Conservation (phyloP, 2,797 vertebrate species). For the Rhinichthys osculus region DNA sequence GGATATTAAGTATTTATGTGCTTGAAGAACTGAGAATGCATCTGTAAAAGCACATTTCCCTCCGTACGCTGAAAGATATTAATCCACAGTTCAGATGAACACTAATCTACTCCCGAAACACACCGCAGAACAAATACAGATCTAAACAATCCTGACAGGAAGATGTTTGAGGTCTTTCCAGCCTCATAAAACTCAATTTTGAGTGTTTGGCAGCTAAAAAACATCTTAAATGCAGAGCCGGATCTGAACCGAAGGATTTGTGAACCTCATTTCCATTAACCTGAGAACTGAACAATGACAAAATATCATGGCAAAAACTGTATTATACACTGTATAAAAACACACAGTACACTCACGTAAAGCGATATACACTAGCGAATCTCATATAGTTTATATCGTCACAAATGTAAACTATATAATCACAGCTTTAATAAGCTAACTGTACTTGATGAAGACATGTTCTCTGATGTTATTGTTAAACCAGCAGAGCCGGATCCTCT, state of each 20-base stretch:
- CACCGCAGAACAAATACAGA: neutral
- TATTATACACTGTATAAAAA: no score
- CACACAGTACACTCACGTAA: neutral
- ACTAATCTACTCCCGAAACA: neutral
- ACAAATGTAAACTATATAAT: no score
- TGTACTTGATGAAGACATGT: neutral
- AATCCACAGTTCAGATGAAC: neutral
- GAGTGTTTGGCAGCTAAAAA: conserved; percentile 2
- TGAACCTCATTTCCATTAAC: neutral
- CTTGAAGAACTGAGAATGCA: neutral
- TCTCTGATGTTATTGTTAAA: neutral
- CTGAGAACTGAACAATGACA: no score
- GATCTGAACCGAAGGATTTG: neutral
- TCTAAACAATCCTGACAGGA: neutral
- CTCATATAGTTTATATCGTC: neutral
- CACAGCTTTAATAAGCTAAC: no score
- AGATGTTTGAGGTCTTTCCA: neutral
- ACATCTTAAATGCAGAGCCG: neutral
- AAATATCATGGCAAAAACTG: no score
- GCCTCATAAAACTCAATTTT: conserved; percentile 1
- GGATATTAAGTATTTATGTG: conserved; percentile 20
- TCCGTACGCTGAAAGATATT: neutral
- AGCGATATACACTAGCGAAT: neutral
- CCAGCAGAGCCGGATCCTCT: neutral
- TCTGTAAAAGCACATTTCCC: neutral